Percentiles rank a stretch among this genome's conserved stretches.
Conservation (phyloP, 92 coral and sea anemone genomes). For the Actinernus sp. region DNA sequence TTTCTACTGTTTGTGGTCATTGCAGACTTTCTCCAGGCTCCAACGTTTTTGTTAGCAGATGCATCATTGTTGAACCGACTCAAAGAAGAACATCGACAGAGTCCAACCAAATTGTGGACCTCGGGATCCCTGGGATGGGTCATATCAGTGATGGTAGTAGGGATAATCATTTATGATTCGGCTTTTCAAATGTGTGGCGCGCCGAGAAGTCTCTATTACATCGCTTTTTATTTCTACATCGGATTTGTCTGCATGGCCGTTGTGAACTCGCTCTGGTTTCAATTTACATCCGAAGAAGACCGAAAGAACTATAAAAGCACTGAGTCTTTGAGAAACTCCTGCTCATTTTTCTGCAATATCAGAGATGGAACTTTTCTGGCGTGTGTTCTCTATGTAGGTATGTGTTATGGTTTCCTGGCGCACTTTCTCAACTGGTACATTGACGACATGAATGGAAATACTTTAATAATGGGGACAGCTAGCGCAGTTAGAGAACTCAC, state of each 20-base stretch:
- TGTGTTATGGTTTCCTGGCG: slow-evolving; percentile 59
- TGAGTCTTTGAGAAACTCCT: slow-evolving; percentile 29
- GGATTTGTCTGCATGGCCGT: slow-evolving; percentile 69
- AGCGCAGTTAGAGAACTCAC: slow-evolving; percentile 63
- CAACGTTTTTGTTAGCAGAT: slow-evolving; percentile 70
- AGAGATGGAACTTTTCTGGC: slow-evolving; percentile 45
- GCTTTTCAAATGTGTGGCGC: slow-evolving; percentile 29
- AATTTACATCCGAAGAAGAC: slow-evolving; percentile 49
- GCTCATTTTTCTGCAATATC: slow-evolving; percentile 35
- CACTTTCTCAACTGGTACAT: slow-evolving; percentile 80
- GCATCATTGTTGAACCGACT: slow-evolving; percentile 69
- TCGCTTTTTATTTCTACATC: slow-evolving; percentile 63
- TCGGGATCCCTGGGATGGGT: slow-evolving; percentile 68
- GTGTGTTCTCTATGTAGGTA: slow-evolving; percentile 46
- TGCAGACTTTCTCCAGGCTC: slow-evolving; percentile 71
- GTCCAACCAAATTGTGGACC: slow-evolving; percentile 58
- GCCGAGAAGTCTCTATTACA: slow-evolving; percentile 18
- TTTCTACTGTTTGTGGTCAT: slow-evolving; percentile 53
- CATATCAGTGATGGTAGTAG: slow-evolving; percentile 39
- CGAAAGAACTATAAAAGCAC: slow-evolving; percentile 3
- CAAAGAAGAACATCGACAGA: slow-evolving; percentile 40
- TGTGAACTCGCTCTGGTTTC: slow-evolving; percentile 62
- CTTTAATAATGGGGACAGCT: slow-evolving; percentile 62
- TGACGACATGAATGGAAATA: slow-evolving; percentile 69
- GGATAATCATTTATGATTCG: slow-evolving; percentile 48